Conservation (phyloP, 2,113 vertebrate genomes). For the Festucalex cinctus region DNA sequence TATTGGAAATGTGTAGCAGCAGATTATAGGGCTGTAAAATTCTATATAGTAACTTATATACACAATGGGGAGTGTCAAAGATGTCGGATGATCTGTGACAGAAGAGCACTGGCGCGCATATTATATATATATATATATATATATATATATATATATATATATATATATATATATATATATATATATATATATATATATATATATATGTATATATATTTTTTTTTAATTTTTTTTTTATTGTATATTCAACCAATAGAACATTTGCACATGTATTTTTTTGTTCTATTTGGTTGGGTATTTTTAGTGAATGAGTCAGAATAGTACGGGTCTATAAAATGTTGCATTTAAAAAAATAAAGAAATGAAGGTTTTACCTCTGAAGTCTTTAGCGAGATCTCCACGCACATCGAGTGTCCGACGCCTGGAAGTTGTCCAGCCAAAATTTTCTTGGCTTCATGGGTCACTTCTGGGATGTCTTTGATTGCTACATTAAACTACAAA, state of each 20-base stretch:
- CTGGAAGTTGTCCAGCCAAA: constrained; percentile 89
- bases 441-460: constrained; percentile 99
- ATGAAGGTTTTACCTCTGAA: constrained; percentile 81
- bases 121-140: too few relatives aligned
- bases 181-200: too few relatives aligned
- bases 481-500: constrained; percentile 92
- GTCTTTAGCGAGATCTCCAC: constrained; percentile 99
- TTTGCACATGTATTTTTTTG: neutral
- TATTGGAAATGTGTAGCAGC: neutral
- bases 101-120: too few relatives aligned
- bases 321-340: neutral
- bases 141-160: too few relatives aligned
- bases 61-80: too few relatives aligned
- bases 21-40: neutral
- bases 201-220: too few relatives aligned
- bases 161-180: too few relatives aligned
- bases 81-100: too few relatives aligned
- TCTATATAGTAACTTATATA: too few relatives aligned
- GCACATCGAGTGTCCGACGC: constrained; percentile 94
- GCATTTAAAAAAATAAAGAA: neutral
- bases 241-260: too few relatives aligned
- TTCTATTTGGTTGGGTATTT: neutral
- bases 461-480: constrained; percentile 98
- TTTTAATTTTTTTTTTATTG: too few relatives aligned
- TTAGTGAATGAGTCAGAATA: neutral